Base-by-base conservation (phyloP, 2,797 vertebrate species). In the Carapus acus region DNA sequence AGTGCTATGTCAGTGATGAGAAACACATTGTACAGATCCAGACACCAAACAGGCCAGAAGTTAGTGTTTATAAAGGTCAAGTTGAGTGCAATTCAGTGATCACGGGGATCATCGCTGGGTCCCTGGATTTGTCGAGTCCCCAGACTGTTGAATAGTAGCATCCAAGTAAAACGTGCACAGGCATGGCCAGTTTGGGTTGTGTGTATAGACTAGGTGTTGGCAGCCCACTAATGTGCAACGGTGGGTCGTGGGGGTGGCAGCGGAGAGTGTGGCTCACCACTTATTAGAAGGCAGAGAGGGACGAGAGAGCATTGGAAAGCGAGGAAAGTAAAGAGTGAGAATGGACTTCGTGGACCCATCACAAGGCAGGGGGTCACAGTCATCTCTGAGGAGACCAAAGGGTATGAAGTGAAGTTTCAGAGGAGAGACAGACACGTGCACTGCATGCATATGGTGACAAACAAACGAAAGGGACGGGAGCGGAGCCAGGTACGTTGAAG, bases 271-370 rank as follows among this genome's bases (percentile, higher is more conserved):
- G 80, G 83, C 88, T 91, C 92, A 93, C 92, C 92, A 90, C 90
- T 93, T 92, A 74, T 84, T 86, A 84, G 86, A 86, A 85, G 88
- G 89, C 78, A 90, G 81, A 85, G 86, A 92, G 83, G 90, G 85
- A 90, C 91, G 89, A 87, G 90, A 93, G 83, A 94, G 92, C 73
- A 89, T 91, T 88, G 90, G 89, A 88, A 94, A 93, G 80, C 88
- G 91, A 85, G 90, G 89, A 87, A 93, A 90, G 71, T 88, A 91
- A 67, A 94, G 90, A 89, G 88, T 88, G 83, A 92, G 90, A 82
- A 92, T 88, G 87, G 88, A 90, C 88, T 92, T 94, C 88, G 91
- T 90, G 87, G 88, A 88, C 80, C 82, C 85, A 85, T 92, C 91
- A 85, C 88, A 86, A 83, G 89, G 81, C 75, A 83, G 80, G 85